Percentiles rank a stretch among this genome's conserved stretches.
These are phyloP conservation scores for Drosophila nigromelanica DNA, from an alignment of 1,140 invertebrate genomes.

Conservation along the genomic window DNA sequence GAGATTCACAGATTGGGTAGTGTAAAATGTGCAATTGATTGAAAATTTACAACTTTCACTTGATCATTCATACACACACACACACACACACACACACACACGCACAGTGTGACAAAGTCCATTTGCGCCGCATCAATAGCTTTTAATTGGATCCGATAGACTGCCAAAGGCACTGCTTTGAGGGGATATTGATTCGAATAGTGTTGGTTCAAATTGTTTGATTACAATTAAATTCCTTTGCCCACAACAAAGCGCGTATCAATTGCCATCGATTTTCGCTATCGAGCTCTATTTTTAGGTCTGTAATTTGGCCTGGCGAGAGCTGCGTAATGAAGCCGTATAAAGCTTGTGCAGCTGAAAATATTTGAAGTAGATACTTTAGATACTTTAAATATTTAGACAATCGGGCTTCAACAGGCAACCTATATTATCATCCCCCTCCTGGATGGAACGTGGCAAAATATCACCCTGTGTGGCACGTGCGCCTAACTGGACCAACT, in stretches of 20 bases:
- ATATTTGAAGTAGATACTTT: conserved; percentile 1
- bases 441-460: conserved; percentile 1
- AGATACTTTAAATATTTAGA: background rate
- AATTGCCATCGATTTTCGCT: background rate
- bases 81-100: background rate
- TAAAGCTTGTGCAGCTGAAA: background rate
- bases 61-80: conserved; percentile 8
- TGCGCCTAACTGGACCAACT: conserved; percentile 24
- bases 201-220: too few relatives aligned
- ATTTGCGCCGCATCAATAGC: conserved; percentile 23
- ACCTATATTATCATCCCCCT: conserved; percentile 30
- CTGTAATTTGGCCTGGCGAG: too few relatives aligned
- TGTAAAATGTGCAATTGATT: conserved; percentile 55
- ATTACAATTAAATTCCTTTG: too few relatives aligned
- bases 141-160: conserved; percentile 31
- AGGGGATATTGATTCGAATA: too few relatives aligned
- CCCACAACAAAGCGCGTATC: background rate
- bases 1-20: conserved; percentile 37
- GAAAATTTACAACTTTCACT: conserved; percentile 40
- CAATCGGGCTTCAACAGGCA: conserved; percentile 2
- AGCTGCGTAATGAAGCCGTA: conserved; percentile 8
- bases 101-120: conserved; percentile 35
- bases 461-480: conserved; percentile 39
- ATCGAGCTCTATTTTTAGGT: background rate
- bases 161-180: background rate